These are phyloP conservation scores for Kradibia gibbosae DNA, from an alignment of 1,140 invertebrate genomes.

Conservation along the genomic window DNA sequence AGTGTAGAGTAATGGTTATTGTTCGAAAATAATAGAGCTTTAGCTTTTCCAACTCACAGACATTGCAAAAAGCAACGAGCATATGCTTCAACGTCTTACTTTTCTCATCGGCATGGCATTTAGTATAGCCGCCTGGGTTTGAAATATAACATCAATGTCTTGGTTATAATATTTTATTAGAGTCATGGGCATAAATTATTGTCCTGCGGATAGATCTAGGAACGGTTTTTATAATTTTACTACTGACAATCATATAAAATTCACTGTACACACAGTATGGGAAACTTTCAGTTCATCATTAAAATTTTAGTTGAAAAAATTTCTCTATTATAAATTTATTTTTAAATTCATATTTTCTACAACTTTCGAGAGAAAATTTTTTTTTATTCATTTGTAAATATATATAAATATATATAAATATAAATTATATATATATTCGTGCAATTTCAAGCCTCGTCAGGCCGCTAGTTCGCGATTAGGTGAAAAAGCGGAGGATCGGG, in stretches of 20 bases:
- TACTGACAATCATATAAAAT: constrained; percentile 35
- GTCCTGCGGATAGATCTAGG: constrained; percentile 2
- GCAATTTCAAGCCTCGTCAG: too few relatives aligned
- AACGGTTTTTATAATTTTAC: constrained; percentile 25
- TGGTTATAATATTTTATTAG: constrained; percentile 39
- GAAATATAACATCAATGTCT: constrained; percentile 38
- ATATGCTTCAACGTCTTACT: constrained; percentile 49
- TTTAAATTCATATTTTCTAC: too few relatives aligned
- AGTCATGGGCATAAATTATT: constrained; percentile 30
- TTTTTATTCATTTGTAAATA: too few relatives aligned
- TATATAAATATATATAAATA: too few relatives aligned
- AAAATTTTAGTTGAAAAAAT: background rate
- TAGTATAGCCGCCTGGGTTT: constrained; percentile 4
- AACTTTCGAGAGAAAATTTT: too few relatives aligned
- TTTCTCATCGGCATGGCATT: constrained; percentile 42
- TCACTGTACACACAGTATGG: background rate
- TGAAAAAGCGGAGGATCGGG: too few relatives aligned
- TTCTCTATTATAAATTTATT: background rate
- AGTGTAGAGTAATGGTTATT: constrained; percentile 45
- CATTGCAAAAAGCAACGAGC: constrained; percentile 37
- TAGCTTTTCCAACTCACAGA: constrained; percentile 32
- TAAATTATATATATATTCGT: too few relatives aligned
- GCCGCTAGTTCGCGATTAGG: too few relatives aligned
- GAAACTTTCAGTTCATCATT: background rate
- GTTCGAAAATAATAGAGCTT: constrained; percentile 44